phyloP scores from a whole-genome alignment of 1,140 invertebrate species.

The Drosophila fuyamai region DNA sequence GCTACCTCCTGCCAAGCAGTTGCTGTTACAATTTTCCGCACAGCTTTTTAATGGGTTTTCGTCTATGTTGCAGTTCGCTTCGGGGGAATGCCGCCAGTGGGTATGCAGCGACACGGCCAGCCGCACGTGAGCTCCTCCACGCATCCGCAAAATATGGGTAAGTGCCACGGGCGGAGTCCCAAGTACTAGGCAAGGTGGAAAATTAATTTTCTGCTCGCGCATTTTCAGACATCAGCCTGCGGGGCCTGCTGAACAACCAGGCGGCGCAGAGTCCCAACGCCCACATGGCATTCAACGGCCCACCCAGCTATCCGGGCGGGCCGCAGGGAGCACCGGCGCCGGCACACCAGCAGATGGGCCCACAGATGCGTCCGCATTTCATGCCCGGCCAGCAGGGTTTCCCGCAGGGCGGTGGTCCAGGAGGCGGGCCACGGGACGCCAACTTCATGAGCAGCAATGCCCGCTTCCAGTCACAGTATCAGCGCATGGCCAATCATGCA shows the following conservation, averaged over 20 bases:
- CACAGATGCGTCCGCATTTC: constrained; percentile 83
- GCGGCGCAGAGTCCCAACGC: constrained; percentile 83
- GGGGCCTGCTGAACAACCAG: constrained; percentile 83
- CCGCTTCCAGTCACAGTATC: constrained; percentile 79
- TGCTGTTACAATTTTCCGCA: constrained; percentile 5
- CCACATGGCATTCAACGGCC: constrained; percentile 78
- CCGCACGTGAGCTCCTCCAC: constrained; percentile 84
- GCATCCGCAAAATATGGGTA: constrained; percentile 85
- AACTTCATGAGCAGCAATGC: constrained; percentile 80
- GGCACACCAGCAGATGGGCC: constrained; percentile 75
- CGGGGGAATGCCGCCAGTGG: constrained; percentile 76
- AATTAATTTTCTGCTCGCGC: constrained; percentile 7
- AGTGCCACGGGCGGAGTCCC: constrained; percentile 16
- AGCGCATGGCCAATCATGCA: constrained; percentile 81
- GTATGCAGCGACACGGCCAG: constrained; percentile 82
- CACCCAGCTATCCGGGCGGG: constrained; percentile 81
- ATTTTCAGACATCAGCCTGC: constrained; percentile 79
- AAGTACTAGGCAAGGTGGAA: background rate
- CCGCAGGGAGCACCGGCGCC: constrained; percentile 78
- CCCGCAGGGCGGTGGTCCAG: constrained; percentile 72
- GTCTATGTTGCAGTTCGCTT: constrained; percentile 72
- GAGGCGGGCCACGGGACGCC: constrained; percentile 71
- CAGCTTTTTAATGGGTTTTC: constrained; percentile 24
- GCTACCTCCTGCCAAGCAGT: constrained; percentile 7
- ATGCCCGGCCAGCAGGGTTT: constrained; percentile 80